phyloP scores from a whole-genome alignment of 2,797 vertebrate species.

The Acipenser oxyrinchus region DNA sequence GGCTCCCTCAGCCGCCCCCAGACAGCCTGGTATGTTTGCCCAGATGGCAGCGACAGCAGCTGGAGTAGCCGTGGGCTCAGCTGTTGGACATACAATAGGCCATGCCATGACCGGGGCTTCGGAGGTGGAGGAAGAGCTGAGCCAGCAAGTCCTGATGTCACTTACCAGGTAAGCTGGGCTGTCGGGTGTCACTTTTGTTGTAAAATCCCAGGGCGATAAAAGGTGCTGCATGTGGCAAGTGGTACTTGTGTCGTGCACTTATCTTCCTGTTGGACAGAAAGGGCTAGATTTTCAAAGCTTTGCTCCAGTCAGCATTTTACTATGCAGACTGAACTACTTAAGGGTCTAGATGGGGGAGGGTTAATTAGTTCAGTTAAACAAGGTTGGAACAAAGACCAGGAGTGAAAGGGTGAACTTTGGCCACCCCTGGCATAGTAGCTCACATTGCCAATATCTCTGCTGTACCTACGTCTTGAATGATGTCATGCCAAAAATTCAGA shows the following conservation, averaged over 20 bases:
- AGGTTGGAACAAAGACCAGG: too few species aligned
- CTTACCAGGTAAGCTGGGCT: conserved; percentile 71
- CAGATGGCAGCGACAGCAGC: conserved; percentile 83
- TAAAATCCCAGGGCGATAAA: not conserved
- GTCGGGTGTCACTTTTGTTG: not conserved
- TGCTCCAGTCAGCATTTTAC: too few species aligned
- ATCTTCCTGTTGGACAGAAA: too few species aligned
- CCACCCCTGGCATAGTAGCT: too few species aligned
- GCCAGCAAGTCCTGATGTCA: conserved; percentile 71
- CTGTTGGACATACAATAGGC: conserved; percentile 74
- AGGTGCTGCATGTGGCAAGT: too few species aligned
- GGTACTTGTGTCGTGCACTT: too few species aligned
- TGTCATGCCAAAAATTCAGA: not conserved
- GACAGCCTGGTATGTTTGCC: conserved; percentile 81
- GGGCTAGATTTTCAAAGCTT: too few species aligned
- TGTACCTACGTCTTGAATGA: not conserved
- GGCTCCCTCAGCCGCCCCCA: conserved; percentile 60
- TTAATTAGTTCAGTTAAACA: too few species aligned
- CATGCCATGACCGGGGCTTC: conserved; percentile 80
- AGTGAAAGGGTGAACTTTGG: too few species aligned
- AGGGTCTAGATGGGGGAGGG: too few species aligned
- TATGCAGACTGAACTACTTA: too few species aligned
- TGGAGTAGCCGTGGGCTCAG: conserved; percentile 80
- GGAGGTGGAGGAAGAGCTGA: conserved; percentile 58
- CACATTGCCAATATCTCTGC: too few species aligned